Evolutionary conservation across 1,140 invertebrate species (phyloP).

Genomic region (Magallana angulata): DNA sequence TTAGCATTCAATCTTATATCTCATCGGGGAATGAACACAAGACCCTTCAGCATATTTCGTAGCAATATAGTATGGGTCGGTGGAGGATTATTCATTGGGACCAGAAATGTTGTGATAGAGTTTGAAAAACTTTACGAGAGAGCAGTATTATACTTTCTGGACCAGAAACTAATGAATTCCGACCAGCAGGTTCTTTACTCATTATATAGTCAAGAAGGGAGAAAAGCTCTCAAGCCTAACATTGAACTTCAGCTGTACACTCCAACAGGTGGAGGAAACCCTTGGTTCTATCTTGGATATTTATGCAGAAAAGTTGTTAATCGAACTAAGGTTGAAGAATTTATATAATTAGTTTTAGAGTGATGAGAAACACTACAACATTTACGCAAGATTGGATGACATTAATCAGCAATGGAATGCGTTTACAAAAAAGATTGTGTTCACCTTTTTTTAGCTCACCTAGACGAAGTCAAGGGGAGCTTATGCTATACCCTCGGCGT

Average conservation of each 20-base stretch:
- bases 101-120: conserved; percentile 48
- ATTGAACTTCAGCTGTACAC: conserved; percentile 69
- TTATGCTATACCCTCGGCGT: too few relatives aligned
- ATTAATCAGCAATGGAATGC: too few relatives aligned
- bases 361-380: too few relatives aligned
- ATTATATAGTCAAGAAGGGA: conserved; percentile 62
- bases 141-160: conserved; percentile 62
- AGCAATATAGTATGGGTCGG: conserved; percentile 60
- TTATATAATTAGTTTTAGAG: not conserved
- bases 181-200: conserved; percentile 72
- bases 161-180: conserved; percentile 65
- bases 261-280: conserved; percentile 40
- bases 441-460: too few relatives aligned
- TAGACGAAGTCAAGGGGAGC: too few relatives aligned
- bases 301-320: not conserved
- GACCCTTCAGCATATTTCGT: conserved; percentile 50
- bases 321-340: too few relatives aligned
- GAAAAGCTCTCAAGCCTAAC: conserved; percentile 55
- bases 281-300: conserved; percentile 72
- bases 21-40: not conserved
- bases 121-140: conserved; percentile 64
- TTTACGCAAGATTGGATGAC: too few relatives aligned
- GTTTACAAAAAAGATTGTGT: too few relatives aligned
- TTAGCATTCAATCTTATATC: conserved; percentile 58
- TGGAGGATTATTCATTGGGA: conserved; percentile 60